A percentile compares a stretch with the other conserved stretches of the same genome.
These are phyloP conservation scores for Columbina picui DNA, from an alignment of 2,113 vertebrate species.

Conservation along the genomic window DNA sequence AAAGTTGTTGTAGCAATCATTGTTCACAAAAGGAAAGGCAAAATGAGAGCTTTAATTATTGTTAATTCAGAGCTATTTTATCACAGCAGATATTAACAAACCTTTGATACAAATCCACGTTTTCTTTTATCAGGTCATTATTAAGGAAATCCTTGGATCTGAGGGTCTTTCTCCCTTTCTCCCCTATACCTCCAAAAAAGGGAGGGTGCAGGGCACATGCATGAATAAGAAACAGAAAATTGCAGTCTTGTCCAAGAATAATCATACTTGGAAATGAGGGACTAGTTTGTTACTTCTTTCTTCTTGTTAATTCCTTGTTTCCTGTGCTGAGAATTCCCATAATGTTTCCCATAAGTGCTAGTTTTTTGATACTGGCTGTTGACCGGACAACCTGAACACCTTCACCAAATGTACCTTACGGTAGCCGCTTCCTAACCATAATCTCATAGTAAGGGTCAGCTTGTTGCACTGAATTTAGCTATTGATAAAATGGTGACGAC, in stretches of 20 bases:
- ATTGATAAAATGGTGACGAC: neutral
- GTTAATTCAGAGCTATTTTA: neutral
- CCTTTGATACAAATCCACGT: neutral
- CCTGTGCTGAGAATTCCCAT: neutral
- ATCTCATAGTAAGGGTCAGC: neutral
- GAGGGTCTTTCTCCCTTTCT: neutral
- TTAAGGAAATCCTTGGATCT: neutral
- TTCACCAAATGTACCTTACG: neutral
- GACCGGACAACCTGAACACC: neutral
- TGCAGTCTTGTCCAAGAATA: neutral
- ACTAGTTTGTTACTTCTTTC: neutral
- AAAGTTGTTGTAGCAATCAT: neutral
- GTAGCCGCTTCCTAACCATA: neutral
- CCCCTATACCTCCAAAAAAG: fast-evolving
- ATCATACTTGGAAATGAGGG: neutral
- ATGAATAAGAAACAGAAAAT: neutral
- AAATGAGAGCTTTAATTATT: neutral
- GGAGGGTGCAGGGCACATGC: fast-evolving
- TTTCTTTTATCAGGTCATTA: neutral
- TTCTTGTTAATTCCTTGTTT: neutral
- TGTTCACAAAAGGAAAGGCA: neutral
- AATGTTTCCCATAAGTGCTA: too few species aligned
- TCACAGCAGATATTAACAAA: neutral
- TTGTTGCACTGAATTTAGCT: neutral
- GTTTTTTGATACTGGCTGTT: neutral